Percentiles rank a stretch among this genome's conserved stretches.
phyloP scores from a whole-genome alignment of 2,888 invertebrate species.

The Clivina fossor region DNA sequence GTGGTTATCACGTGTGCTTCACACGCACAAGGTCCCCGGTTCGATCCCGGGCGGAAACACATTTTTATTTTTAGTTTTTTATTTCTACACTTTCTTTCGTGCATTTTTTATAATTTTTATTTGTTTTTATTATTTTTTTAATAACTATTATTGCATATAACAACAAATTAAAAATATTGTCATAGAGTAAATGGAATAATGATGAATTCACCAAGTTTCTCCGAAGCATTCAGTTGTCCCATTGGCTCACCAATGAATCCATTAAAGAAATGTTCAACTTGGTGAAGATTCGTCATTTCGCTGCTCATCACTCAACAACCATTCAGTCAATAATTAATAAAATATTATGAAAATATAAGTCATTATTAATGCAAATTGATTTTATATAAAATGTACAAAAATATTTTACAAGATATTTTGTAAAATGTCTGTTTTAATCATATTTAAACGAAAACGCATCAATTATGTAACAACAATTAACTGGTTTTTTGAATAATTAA shows the following conservation, averaged over 20 bases:
- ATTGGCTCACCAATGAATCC: slow-evolving; percentile 55
- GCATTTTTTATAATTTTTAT: not conserved
- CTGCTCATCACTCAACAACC: slow-evolving; percentile 2
- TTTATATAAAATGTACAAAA: not conserved
- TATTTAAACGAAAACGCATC: too few species aligned
- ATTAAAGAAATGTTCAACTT: slow-evolving; percentile 53
- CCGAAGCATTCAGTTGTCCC: slow-evolving; percentile 55
- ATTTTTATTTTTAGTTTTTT: slow-evolving; percentile 26
- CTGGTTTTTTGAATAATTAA: too few species aligned
- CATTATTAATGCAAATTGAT: not conserved
- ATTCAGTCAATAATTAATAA: too few species aligned
- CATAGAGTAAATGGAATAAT: slow-evolving; percentile 56
- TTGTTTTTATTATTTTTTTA: not conserved
- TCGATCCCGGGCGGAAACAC: slow-evolving; percentile 71
- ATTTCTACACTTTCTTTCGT: not conserved
- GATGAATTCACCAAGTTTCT: slow-evolving; percentile 57
- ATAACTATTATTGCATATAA: not conserved
- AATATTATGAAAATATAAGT: too few species aligned
- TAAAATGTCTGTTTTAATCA: not conserved
- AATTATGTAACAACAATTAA: too few species aligned
- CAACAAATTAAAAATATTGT: slow-evolving; percentile 26
- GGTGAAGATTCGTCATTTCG: slow-evolving; percentile 46
- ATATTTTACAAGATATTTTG: not conserved
- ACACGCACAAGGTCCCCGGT: slow-evolving; percentile 75
- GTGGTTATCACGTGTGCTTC: slow-evolving; percentile 80